Base-by-base conservation (phyloP, 2,797 vertebrate genomes). In the Mus caroli region DNA sequence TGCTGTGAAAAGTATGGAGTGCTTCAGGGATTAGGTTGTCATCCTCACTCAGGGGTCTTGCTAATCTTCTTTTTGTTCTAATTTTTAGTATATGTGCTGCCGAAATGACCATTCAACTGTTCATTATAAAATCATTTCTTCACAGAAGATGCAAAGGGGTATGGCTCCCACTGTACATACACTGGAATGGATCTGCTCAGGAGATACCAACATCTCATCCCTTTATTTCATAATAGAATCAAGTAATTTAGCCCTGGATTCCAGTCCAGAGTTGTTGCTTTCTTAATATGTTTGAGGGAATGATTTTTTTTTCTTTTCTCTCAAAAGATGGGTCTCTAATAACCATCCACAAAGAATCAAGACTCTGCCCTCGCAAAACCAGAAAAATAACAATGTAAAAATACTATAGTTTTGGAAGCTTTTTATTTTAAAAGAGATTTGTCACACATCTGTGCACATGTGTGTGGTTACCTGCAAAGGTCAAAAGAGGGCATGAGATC, bases 71-170 rank as follows among this genome's bases (percentile, higher is more conserved):
- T 31, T 50, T 19, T 22, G 28, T 67, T 50, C 60, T 85, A 62
- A 50, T 50, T 50, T 50, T 50, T 84, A 84, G 58, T 58, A 19
- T 82, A 82, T 82, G 79, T 58, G 22, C 17, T 58, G 34, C n/a
- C 40, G n/a, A 82, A 40, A 26, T 8, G 31, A 37, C 12, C 64
- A 69, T 50, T 37, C 52, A 71, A 71, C 46, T 80, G 34, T 10
- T 94, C 28, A 28, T 95, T 92, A 77, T 91, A 90, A 92, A 95
- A 54, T 37, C 56, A 2, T 90, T 94, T 96, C 15, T 94, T 92
- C 69, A 71, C 20, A 86, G 84, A 82, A 50, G 76, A 76, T 6
- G 4, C 28, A 76, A 92, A 91, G 60, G 54, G 26, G 56, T 12
- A 26, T 43, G 19, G 20, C 15, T 94, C 50, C 77, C 54, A 52